phyloP scores from a whole-genome alignment of 2,888 invertebrate genomes.

The Rhimphoctona megacephalus region DNA sequence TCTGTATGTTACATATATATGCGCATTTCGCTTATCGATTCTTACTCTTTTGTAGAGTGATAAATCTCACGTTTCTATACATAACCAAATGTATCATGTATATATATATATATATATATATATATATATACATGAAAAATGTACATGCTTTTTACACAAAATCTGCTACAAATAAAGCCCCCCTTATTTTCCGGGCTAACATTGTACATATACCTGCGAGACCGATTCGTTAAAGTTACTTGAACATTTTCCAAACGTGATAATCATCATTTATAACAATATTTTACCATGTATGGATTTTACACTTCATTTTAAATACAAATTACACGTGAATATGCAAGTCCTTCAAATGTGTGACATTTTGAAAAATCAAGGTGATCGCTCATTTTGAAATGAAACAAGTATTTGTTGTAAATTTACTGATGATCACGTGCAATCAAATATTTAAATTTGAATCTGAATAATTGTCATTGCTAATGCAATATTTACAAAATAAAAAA shows the following conservation, averaged over 20 bases:
- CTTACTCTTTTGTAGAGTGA: constrained; percentile 43
- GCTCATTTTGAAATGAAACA: background rate
- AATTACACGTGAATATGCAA: constrained; percentile 4
- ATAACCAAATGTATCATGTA: background rate
- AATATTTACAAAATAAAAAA: background rate
- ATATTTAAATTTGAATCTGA: constrained; percentile 3
- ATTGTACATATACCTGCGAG: background rate
- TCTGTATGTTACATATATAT: background rate
- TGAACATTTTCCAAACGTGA: background rate
- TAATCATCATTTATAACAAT: background rate
- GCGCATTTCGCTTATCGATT: constrained; percentile 51
- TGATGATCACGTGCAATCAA: background rate
- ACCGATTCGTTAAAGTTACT: background rate
- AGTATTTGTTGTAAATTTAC: background rate
- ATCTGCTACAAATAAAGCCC: background rate
- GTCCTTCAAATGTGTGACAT: background rate
- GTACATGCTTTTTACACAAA: constrained; percentile 4
- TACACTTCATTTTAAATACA: background rate
- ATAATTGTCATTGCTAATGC: background rate
- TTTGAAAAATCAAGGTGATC: background rate
- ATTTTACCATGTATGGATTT: background rate
- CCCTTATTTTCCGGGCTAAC: background rate
- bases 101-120: background rate
- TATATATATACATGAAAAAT: background rate
- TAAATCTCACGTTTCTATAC: constrained; percentile 62